Evolutionary conservation across 2,113 vertebrate species (phyloP), one percentile per base, ranked within the genome.

Genomic region (Limanda limanda): DNA sequence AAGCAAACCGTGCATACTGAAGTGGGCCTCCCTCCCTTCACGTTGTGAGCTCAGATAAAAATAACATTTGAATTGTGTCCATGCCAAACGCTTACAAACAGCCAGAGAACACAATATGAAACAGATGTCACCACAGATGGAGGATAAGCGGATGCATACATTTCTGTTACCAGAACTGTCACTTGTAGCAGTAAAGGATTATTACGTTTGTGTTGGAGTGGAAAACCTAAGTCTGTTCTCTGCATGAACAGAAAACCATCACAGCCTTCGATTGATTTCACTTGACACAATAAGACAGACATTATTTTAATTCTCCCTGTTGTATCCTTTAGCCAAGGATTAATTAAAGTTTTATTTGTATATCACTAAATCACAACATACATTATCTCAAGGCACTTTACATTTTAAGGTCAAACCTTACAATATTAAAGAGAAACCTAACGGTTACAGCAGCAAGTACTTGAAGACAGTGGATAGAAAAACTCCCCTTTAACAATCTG

Each of bases 51-150:
- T 83, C 40, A 23, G 55, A 79, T 68, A 86, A 81, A 85, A 89
- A 79, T 73, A 87, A 84, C 75, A 86, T 86, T 88, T 76, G 56
- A 87, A 73, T 75, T 59, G 55, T 71, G 56, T 47, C 75, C 69
- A 51, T 86, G 79, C 82, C 86, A 87, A 89, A 86, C 40, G 21
- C 80, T 81, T 76, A 74, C 74, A 87, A 59, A 84, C 66, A 67
- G 62, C 64, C 45, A 71, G 71, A 3, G 66, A 88, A 71, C 74
- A 86, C 81, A 84, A 88, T 84, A 86, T 83, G 87, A 93, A 92
- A 89, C 91, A 93, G 91, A 92, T 92, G 92, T 89, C 83, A 45
- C 75, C 86, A 78, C 93, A 93, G 92, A 94, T 91, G 91, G 90
- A 82, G 78, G 83, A 90, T 90, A 91, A 92, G 87, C 83, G 76